Evolutionary conservation across 30 jellyfish, hydroid and myxozoan species (phyloP).

Genomic region (Morbakka virulenta): DNA sequence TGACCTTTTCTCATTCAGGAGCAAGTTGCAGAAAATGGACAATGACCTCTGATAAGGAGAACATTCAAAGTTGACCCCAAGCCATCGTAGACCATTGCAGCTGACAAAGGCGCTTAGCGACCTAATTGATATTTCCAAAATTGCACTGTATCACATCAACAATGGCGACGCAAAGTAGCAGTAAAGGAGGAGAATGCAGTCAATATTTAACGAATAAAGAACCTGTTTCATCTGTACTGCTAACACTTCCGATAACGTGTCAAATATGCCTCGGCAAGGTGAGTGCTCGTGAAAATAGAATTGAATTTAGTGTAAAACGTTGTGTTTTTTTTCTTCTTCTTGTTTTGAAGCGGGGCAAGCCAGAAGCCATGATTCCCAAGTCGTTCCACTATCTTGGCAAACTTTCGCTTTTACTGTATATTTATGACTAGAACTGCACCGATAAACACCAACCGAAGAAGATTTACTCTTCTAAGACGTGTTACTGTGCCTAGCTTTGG

Average conservation of each 20-base stretch:
- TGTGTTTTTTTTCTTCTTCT: too few species aligned
- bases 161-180: not conserved
- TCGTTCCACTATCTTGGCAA: too few species aligned
- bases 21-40: too few species aligned
- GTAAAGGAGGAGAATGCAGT: not conserved
- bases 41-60: not conserved
- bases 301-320: too few species aligned
- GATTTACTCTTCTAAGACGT: too few species aligned
- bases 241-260: conserved; percentile 87
- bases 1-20: too few species aligned
- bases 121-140: not conserved
- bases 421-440: too few species aligned
- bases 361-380: too few species aligned
- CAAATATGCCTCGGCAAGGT: conserved; percentile 98
- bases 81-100: not conserved
- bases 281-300: not conserved
- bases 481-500: too few species aligned
- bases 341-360: too few species aligned
- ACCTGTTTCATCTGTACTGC: conserved; percentile 69
- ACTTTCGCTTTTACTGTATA: too few species aligned
- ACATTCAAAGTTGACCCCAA: not conserved
- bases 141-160: not conserved
- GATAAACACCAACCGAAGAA: too few species aligned
- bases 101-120: not conserved
- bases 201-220: not conserved